Evolutionary conservation across 2,797 vertebrate genomes (phyloP).

Genomic region (Mastacembelus armatus): DNA sequence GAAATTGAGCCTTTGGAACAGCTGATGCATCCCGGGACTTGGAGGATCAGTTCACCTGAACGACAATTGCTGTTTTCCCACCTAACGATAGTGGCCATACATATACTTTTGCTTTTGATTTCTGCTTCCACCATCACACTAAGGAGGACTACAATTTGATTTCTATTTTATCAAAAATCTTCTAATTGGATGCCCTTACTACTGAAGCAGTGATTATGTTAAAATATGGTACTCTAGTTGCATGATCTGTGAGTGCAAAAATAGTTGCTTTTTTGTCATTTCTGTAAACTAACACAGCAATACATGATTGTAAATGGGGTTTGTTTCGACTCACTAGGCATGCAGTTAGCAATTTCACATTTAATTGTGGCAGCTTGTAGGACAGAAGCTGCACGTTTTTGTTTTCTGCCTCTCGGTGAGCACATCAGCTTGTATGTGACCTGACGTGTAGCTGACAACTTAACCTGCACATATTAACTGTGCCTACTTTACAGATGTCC

Average conservation of each 20-base stretch:
- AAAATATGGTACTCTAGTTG: no score
- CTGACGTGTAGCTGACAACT: conserved; percentile 1
- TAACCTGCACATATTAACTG: conserved; percentile 34
- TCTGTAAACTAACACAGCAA: conserved; percentile 4
- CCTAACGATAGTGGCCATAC: no score
- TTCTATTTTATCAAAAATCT: neutral
- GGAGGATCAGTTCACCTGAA: conserved; percentile 28
- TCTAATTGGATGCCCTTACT: no score
- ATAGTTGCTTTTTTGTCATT: no score
- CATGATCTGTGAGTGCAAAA: no score
- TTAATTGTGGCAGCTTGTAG: neutral
- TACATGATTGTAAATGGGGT: neutral
- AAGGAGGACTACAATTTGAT: no score
- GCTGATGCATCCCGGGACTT: neutral
- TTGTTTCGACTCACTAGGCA: neutral
- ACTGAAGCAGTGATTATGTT: no score
- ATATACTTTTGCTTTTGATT: neutral
- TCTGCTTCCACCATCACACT: neutral
- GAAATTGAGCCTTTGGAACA: neutral
- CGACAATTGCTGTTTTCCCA: neutral
- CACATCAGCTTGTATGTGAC: neutral
- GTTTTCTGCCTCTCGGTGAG: neutral
- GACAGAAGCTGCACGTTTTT: neutral
- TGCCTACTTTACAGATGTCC: conserved; percentile 31
- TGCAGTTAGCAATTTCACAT: neutral